Percentiles rank a stretch among this genome's conserved stretches.
Evolutionary conservation across 2,113 vertebrate genomes (phyloP).

Genomic region (Connochaetes taurinus): DNA sequence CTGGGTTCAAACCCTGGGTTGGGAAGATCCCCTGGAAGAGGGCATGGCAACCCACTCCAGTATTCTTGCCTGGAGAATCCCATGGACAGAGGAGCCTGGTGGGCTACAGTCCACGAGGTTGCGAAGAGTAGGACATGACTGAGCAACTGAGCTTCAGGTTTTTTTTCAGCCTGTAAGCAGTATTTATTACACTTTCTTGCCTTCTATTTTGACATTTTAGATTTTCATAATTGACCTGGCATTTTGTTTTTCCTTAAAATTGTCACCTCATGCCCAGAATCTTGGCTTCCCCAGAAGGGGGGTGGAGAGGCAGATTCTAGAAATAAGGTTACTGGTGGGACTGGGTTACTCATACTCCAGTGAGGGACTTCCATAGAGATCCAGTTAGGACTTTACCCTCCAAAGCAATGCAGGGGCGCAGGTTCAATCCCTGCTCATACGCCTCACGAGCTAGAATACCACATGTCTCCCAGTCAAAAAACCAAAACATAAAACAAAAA

Average conservation of each 20-base stretch:
- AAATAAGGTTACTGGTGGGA: background rate
- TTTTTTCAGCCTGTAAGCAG: background rate
- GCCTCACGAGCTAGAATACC: background rate
- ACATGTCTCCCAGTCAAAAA: background rate
- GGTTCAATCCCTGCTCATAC: background rate
- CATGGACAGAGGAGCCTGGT: background rate
- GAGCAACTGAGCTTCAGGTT: background rate
- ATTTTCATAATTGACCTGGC: background rate
- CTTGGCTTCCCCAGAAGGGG: background rate
- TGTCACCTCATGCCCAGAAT: background rate
- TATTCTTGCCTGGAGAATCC: background rate
- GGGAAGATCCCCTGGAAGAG: background rate
- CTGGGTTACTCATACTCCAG: fast-evolving
- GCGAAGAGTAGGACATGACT: background rate
- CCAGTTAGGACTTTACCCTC: background rate
- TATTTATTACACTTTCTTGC: background rate
- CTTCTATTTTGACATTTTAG: background rate
- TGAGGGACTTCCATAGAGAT: background rate
- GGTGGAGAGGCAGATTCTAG: background rate
- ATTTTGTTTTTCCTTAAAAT: background rate
- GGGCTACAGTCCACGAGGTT: background rate
- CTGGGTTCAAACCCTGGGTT: background rate
- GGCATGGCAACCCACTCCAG: background rate
- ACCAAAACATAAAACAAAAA: background rate
- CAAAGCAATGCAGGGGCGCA: background rate